phyloP scores from a whole-genome alignment of 2,797 vertebrate species.

The Falco peregrinus region DNA sequence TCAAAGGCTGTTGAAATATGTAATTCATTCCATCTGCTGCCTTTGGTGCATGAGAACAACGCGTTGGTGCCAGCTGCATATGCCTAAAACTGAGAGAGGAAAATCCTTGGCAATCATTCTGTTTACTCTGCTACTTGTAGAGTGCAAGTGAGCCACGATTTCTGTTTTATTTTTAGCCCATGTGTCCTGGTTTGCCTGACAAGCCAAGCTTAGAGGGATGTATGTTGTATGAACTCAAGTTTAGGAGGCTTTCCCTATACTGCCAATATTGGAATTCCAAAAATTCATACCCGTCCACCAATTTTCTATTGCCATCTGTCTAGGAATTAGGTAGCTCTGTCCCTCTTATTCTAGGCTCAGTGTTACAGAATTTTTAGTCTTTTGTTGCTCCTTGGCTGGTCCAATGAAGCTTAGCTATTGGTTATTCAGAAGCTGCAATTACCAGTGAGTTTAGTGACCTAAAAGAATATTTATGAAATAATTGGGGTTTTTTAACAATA shows the following conservation, averaged over 20 bases:
- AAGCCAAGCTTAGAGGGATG: neutral
- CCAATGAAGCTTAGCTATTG: neutral
- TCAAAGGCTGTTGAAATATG: conserved; percentile 75
- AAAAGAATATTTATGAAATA: neutral
- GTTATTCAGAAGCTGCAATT: neutral
- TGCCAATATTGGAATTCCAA: neutral
- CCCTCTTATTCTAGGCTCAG: neutral
- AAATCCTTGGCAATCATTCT: conserved; percentile 45
- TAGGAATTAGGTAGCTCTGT: neutral
- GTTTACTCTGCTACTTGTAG: conserved; percentile 8
- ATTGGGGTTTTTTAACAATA: accelerated
- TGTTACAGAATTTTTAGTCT: neutral
- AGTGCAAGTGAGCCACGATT: conserved; percentile 40
- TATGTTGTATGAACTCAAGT: neutral
- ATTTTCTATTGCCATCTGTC: neutral
- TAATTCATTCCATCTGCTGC: conserved; percentile 73
- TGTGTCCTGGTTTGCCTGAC: conserved; percentile 5
- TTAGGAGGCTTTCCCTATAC: neutral
- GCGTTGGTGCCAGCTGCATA: conserved; percentile 38
- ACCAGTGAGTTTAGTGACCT: neutral
- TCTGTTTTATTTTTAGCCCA: neutral
- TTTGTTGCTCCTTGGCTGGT: neutral
- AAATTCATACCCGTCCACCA: neutral
- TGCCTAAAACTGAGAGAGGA: conserved; percentile 15
- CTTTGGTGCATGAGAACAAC: neutral